Evolutionary conservation across 64 coral and sea anemone species (phyloP).

Genomic region (Cladopsammia gracilis): DNA sequence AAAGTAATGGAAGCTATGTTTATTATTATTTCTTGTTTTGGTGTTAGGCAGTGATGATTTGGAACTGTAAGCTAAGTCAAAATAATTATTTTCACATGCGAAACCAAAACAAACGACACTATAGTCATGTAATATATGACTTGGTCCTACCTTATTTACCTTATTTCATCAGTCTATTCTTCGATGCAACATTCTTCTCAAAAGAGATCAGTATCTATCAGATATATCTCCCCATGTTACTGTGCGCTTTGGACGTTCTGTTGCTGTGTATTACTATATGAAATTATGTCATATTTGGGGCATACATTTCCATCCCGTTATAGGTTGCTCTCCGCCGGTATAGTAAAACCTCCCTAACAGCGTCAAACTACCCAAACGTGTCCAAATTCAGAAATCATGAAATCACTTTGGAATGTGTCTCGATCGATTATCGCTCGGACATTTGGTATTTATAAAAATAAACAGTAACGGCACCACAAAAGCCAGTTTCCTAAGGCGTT

Average conservation of each 20-base stretch:
- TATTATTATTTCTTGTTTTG: too few species aligned
- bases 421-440: neutral
- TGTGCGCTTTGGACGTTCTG: too few species aligned
- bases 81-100: too few species aligned
- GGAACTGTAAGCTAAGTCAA: too few species aligned
- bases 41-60: too few species aligned
- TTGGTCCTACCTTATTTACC: neutral
- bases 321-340: neutral
- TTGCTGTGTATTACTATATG: neutral
- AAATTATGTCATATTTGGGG: neutral
- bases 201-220: neutral
- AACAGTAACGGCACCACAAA: too few species aligned
- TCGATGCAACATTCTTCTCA: neutral
- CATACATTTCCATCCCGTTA: neutral
- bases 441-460: neutral
- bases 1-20: too few species aligned
- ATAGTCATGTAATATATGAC: neutral
- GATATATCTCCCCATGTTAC: too few species aligned
- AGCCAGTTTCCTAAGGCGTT: too few species aligned
- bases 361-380: slow-evolving; percentile 12
- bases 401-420: slow-evolving; percentile 47
- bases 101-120: neutral
- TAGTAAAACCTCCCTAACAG: neutral
- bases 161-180: neutral
- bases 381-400: slow-evolving; percentile 5